These are phyloP conservation scores for Tetropium fuscum DNA, from an alignment of 2,888 invertebrate genomes.

Conservation along the genomic window DNA sequence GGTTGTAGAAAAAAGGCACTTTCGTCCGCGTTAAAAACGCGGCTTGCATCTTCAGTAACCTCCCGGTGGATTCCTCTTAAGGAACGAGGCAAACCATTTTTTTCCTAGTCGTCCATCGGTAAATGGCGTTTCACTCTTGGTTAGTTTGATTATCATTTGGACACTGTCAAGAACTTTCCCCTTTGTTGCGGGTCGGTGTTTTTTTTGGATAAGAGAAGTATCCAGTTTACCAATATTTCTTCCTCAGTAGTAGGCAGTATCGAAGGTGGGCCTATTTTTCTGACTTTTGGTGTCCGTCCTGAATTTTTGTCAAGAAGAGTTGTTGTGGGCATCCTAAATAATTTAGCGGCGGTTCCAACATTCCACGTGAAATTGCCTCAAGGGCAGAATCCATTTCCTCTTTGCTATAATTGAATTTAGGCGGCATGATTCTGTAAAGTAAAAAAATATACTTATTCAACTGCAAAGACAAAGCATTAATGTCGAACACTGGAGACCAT, in stretches of 20 bases:
- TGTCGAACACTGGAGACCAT: not conserved
- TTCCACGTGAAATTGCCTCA: not conserved
- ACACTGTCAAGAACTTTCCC: not conserved
- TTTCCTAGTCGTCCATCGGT: not conserved
- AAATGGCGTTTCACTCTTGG: not conserved
- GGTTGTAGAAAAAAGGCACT: constrained; percentile 49
- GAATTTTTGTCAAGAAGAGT: not conserved
- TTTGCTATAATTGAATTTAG: not conserved
- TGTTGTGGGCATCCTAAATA: not conserved
- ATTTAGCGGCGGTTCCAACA: not conserved
- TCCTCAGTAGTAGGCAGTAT: not conserved
- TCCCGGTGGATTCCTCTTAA: constrained; percentile 9
- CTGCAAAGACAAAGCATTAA: too few species aligned
- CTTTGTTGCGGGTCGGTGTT: not conserved
- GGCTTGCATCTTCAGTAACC: constrained; percentile 11
- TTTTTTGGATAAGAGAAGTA: not conserved
- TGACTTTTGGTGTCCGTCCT: not conserved
- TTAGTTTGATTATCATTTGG: not conserved
- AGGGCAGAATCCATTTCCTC: not conserved
- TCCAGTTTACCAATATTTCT: not conserved
- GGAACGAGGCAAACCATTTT: not conserved
- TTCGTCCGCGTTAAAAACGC: constrained; percentile 52
- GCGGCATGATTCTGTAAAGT: too few species aligned
- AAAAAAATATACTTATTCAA: too few species aligned
- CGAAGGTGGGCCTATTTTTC: not conserved